phyloP scores from a whole-genome alignment of 2,113 vertebrate genomes.

The Rattus norvegicus region DNA sequence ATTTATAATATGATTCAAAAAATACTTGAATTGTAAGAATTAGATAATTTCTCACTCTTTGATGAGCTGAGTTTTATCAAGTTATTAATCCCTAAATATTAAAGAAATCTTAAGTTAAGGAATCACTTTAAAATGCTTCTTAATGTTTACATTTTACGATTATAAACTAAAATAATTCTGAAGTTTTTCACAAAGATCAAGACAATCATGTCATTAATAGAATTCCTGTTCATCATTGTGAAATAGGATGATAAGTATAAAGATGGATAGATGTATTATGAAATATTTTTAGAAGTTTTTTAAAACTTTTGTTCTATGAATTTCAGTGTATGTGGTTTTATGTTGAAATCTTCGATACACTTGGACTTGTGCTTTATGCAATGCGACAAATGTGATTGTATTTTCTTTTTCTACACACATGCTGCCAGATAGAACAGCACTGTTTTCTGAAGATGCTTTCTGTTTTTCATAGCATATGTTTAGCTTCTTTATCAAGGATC shows the following conservation, averaged over 20 bases:
- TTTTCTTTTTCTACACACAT: too few species aligned
- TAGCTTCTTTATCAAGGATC: too few species aligned
- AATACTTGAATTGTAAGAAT: not conserved
- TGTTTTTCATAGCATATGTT: too few species aligned
- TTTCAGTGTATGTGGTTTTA: too few species aligned
- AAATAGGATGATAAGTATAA: not conserved
- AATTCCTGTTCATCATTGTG: not conserved
- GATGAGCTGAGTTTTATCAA: not conserved
- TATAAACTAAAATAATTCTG: not conserved
- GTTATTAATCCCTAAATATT: not conserved
- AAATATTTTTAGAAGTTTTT: not conserved
- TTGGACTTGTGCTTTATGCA: too few species aligned
- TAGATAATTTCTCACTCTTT: not conserved
- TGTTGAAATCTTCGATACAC: too few species aligned
- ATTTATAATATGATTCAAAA: not conserved
- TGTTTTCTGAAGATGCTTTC: too few species aligned
- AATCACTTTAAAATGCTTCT: too few species aligned
- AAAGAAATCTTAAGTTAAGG: not conserved
- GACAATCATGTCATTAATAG: not conserved
- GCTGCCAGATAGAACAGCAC: too few species aligned
- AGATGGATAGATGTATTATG: not conserved
- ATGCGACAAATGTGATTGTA: too few species aligned
- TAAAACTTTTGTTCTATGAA: too few species aligned
- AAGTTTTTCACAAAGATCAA: not conserved
- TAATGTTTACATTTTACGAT: not conserved